Evolutionary conservation across 2,113 vertebrate species (phyloP).

Genomic region (Muscicapa adusta): DNA sequence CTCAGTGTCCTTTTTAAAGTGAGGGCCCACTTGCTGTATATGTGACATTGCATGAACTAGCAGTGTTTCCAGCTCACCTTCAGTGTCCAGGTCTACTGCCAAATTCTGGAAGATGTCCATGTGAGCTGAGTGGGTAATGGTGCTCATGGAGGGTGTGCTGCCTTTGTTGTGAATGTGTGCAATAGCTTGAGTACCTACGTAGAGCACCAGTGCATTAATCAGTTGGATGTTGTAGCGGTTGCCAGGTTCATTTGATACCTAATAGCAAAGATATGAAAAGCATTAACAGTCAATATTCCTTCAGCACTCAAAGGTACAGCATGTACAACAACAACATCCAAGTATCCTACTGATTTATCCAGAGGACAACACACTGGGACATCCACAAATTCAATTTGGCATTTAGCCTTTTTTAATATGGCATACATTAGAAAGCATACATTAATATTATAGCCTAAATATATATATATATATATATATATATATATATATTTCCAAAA

Average conservation of each 20-base stretch:
- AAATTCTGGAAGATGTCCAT: conserved; percentile 99
- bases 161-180: conserved; percentile 99
- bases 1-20: neutral
- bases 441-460: neutral
- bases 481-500: neutral
- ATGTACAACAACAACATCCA: neutral
- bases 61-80: conserved; percentile 77
- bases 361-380: neutral
- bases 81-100: conserved; percentile 96
- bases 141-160: conserved; percentile 99
- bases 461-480: neutral
- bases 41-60: rapidly evolving
- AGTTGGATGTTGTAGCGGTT: conserved; percentile 99
- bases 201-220: conserved; percentile 97
- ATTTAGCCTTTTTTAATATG: neutral
- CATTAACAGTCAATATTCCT: neutral
- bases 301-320: neutral
- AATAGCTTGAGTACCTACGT: conserved; percentile 97
- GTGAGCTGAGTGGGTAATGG: conserved; percentile 97
- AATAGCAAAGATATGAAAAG: neutral
- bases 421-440: neutral
- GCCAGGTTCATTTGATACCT: conserved; percentile 98
- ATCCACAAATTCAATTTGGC: neutral
- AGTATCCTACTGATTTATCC: neutral
- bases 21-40: neutral